Base-by-base conservation (phyloP, 2,888 invertebrate species). In the Parapristionchus giblindavisi region DNA sequence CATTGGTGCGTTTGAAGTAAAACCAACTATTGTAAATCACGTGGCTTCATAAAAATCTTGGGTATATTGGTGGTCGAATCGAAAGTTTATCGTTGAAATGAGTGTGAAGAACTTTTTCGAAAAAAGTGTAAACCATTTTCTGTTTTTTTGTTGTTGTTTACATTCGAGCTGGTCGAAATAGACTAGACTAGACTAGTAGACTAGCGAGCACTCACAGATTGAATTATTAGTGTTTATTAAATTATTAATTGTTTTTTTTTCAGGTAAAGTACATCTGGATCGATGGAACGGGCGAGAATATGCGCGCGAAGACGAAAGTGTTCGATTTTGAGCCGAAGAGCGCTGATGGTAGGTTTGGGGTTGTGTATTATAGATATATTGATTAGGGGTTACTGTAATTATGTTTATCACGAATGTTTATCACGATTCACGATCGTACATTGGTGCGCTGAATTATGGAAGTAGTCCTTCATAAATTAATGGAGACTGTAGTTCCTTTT, bases 251-350 rank as follows among this genome's bases (percentile, higher is more conserved):
- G 29, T n/a, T n/a, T n/a, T n/a, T n/a, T n/a, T n/a, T n/a, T n/a
- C 36, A 83, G 88, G 94, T 93, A 48, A 94, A 94, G 68, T 96
- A 96, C 89, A 91, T 95, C 72, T 96, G 95, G 95, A 94, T 96
- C 84, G 96, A 96, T 88, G 96, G 95, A 29, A 93, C 93, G 17
- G 95, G 94, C n/a, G 94, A 95, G 88, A 92, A 93, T 86, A 87
- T 95, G 74, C 91, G 95, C 76, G 93, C 93, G 89, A 96, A 96
- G 89, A 94, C 94, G 79, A 92, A 94, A 79, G 95, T 95, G 0
- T 89, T 95, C 78, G 92, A 92, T 88, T 94, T 93, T 86, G 91
- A 94, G 80, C 95, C 95, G 1, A 92, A 91, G 81, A 89, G 90
- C 81, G 92, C 93, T 14, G 79, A 79, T 38, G 85, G 87, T 87